Base-by-base conservation (phyloP, 2,888 invertebrate genomes). In the Nomada flava region DNA sequence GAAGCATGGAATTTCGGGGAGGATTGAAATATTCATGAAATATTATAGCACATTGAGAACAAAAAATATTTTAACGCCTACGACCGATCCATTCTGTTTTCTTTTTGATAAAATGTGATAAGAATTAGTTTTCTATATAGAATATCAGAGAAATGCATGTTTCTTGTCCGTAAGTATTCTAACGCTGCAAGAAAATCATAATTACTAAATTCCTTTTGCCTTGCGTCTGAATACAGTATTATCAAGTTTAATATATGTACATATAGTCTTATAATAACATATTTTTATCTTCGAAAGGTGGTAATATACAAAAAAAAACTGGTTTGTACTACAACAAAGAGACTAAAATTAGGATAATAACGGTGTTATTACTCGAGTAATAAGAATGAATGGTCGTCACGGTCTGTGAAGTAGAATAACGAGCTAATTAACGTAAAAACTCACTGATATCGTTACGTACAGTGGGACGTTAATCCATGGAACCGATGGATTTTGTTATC, bases 371-470 rank as follows among this genome's bases (percentile, higher is more conserved):
- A 42, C 42, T 23, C 26, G n/a, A 15, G 23, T 36, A 69, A 55
- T 47, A 68, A 57, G 52, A 55, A 55, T 57, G 62, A 36, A 63
- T 68, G 50, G 36, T 68, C 47, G 55, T 74, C 50, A 74, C 57
- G 68, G 73, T 74, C 57, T 44, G 50, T 36, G 68, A 23, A 53
- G 13, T 26, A 74, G 18, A 53, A n/a, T 78, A 68, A 78, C 53
- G n/a, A 62, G 62, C 47, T 55, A 73, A 78, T 78, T 74, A 74
- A 63, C 42, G 20, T 62, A 42, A 63, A 44, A 74, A 53, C 47
- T 36, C 26, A 26, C n/a, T 23, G 67, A 42, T 57, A 62, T 78
- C 18, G 20, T 65, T 67, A 55, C 36, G 42, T n/a, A 68, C 26
- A 23, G 36, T 53, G 15, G 15, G 29, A 62, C 23, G 18, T 50